Evolutionary conservation across 35 echinoderm and acorn worm species (phyloP).

Genomic region (Holothuria glaberrima): DNA sequence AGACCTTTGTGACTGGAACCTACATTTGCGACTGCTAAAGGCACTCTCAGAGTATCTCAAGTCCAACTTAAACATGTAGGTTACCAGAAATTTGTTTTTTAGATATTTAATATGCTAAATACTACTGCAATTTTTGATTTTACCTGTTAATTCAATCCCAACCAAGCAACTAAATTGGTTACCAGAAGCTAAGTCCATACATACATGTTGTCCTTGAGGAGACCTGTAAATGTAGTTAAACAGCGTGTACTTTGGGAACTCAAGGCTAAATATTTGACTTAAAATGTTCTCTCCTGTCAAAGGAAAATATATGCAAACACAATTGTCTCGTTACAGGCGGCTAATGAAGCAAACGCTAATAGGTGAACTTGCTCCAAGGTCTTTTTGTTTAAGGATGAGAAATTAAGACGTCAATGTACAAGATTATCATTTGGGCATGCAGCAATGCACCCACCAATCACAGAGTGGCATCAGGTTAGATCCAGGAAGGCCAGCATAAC

Average conservation of each 20-base stretch:
- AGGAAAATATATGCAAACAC: slow-evolving; percentile 18
- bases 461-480: too few relatives aligned
- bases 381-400: slow-evolving; percentile 13
- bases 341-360: slow-evolving; percentile 30
- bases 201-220: not conserved
- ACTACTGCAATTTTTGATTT: too few relatives aligned
- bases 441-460: too few relatives aligned
- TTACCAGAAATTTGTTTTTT: too few relatives aligned
- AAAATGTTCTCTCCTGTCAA: too few relatives aligned
- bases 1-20: too few relatives aligned
- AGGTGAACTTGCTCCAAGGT: slow-evolving; percentile 26
- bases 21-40: too few relatives aligned
- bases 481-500: too few relatives aligned
- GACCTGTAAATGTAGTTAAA: slow-evolving; percentile 26
- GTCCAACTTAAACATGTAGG: too few relatives aligned
- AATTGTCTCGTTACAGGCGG: slow-evolving; percentile 35
- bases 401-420: slow-evolving; percentile 19
- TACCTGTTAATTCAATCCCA: slow-evolving; percentile 32
- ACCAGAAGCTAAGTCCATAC: not conserved
- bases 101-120: too few relatives aligned
- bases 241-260: slow-evolving; percentile 6
- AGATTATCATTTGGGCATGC: too few relatives aligned
- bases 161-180: slow-evolving; percentile 38
- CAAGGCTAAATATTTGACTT: slow-evolving; percentile 9
- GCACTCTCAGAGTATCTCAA: too few relatives aligned